Conservation (phyloP, 2,888 invertebrate species). For the Drosophila emarginata region DNA sequence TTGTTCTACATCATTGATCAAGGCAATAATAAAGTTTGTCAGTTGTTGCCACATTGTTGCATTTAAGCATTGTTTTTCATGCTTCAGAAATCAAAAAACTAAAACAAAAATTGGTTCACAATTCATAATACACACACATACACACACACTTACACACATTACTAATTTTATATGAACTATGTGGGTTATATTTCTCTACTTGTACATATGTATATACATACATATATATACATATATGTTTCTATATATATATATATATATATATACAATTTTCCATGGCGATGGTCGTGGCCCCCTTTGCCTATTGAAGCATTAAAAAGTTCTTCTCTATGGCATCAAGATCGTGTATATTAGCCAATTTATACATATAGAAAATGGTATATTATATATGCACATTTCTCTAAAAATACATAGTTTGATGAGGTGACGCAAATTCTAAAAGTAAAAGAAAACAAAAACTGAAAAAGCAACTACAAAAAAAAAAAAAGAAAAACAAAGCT, state of each 20-base stretch:
- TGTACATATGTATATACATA: no score
- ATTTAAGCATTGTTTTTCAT: conserved; percentile 32
- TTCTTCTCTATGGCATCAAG: neutral
- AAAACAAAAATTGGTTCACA: conserved; percentile 4
- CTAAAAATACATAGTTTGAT: conserved; percentile 5
- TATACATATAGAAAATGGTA: conserved; percentile 3
- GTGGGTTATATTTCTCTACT: neutral
- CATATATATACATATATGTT: neutral
- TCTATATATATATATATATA: neutral
- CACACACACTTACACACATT: neutral
- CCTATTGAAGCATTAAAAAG: conserved; percentile 34
- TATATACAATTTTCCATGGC: neutral
- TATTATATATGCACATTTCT: neutral
- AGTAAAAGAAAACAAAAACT: no score
- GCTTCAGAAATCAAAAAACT: conserved; percentile 27
- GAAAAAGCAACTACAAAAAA: no score
- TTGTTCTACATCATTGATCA: conserved; percentile 9
- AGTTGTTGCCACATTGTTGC: conserved; percentile 12
- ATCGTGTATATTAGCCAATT: conserved; percentile 7
- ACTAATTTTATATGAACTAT: neutral
- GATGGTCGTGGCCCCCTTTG: conserved; percentile 10
- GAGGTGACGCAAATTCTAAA: conserved; percentile 8
- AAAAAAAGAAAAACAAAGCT: neutral
- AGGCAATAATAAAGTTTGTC: neutral
- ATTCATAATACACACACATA: neutral